Percentiles rank a stretch among this genome's conserved stretches.
These are phyloP conservation scores for Melanotus villosus DNA, from an alignment of 2,888 invertebrate species.

Conservation along the genomic window DNA sequence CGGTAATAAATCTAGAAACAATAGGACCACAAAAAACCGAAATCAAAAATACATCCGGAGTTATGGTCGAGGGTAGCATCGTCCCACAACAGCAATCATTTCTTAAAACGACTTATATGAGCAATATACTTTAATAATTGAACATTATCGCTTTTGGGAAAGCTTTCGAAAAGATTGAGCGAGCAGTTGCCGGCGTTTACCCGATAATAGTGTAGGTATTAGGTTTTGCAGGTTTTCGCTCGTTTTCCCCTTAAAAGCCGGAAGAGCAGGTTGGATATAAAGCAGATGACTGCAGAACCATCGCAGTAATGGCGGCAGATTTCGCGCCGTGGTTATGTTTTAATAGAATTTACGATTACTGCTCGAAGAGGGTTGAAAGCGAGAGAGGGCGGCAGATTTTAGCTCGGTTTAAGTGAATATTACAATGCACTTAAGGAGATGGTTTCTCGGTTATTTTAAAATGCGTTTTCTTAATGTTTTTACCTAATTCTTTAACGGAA, in stretches of 20 bases:
- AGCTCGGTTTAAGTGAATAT: slow-evolving; percentile 64
- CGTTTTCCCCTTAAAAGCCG: slow-evolving; percentile 46
- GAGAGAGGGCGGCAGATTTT: slow-evolving; percentile 63
- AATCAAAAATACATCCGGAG: slow-evolving; percentile 66
- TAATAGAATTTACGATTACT: slow-evolving; percentile 71
- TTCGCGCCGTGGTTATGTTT: slow-evolving; percentile 71
- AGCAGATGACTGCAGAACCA: slow-evolving; percentile 68
- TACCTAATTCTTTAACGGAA: background rate
- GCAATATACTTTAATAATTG: slow-evolving; percentile 70
- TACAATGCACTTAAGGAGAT: slow-evolving; percentile 64
- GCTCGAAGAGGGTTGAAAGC: slow-evolving; percentile 63
- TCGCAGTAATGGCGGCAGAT: slow-evolving; percentile 69
- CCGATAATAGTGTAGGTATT: slow-evolving; percentile 40
- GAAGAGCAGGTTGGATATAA: slow-evolving; percentile 60
- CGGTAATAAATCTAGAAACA: slow-evolving; percentile 58
- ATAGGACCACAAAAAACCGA: slow-evolving; percentile 58
- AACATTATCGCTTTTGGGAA: slow-evolving; percentile 68
- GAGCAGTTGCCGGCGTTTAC: slow-evolving; percentile 54
- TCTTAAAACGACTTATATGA: slow-evolving; percentile 68
- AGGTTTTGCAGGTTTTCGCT: slow-evolving; percentile 50
- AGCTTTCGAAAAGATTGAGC: slow-evolving; percentile 69
- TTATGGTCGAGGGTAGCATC: slow-evolving; percentile 53
- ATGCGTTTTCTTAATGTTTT: slow-evolving; percentile 15
- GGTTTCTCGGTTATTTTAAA: slow-evolving; percentile 57
- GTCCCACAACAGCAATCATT: slow-evolving; percentile 63